Percentiles rank a stretch among this genome's conserved stretches.
These are phyloP conservation scores for Tenthredo mesomela DNA, from an alignment of 2,888 invertebrate genomes.

Conservation along the genomic window DNA sequence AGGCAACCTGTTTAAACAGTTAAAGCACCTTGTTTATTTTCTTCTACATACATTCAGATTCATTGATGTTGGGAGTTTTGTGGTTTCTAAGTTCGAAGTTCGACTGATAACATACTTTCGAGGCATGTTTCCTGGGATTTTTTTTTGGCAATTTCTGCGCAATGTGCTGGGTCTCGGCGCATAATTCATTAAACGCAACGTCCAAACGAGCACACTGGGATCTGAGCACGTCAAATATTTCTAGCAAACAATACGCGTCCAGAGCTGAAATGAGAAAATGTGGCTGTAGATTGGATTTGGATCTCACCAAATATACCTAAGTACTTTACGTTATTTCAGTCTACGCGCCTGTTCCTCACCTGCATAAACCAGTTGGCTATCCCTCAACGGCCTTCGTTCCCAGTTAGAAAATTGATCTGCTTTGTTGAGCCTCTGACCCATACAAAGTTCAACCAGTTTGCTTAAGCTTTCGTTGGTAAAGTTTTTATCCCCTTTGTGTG, in stretches of 20 bases:
- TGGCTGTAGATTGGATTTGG: not conserved
- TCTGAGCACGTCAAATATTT: slow-evolving; percentile 86
- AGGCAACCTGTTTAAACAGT: slow-evolving; percentile 4
- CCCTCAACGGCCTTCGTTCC: slow-evolving; percentile 90
- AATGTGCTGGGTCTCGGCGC: slow-evolving; percentile 79
- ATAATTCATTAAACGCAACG: slow-evolving; percentile 84
- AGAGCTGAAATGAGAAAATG: slow-evolving; percentile 80
- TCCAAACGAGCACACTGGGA: slow-evolving; percentile 78
- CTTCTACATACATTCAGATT: slow-evolving; percentile 12
- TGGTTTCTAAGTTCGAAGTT: not conserved
- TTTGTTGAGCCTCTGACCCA: slow-evolving; percentile 89
- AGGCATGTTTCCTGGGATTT: slow-evolving; percentile 77
- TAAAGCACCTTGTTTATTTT: slow-evolving; percentile 22
- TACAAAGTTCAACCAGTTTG: slow-evolving; percentile 87
- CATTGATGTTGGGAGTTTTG: slow-evolving; percentile 4
- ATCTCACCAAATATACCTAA: not conserved
- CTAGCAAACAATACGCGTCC: slow-evolving; percentile 92
- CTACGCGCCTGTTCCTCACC: slow-evolving; percentile 72
- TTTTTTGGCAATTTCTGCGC: slow-evolving; percentile 78
- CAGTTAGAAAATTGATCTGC: slow-evolving; percentile 96
- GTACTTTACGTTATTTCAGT: not conserved
- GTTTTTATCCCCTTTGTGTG: slow-evolving; percentile 79
- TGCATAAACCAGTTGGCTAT: slow-evolving; percentile 90
- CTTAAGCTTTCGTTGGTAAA: slow-evolving; percentile 85
- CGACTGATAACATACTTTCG: slow-evolving; percentile 55